Base-by-base conservation (phyloP, 2,888 invertebrate genomes). In the Pomacea canaliculata region DNA sequence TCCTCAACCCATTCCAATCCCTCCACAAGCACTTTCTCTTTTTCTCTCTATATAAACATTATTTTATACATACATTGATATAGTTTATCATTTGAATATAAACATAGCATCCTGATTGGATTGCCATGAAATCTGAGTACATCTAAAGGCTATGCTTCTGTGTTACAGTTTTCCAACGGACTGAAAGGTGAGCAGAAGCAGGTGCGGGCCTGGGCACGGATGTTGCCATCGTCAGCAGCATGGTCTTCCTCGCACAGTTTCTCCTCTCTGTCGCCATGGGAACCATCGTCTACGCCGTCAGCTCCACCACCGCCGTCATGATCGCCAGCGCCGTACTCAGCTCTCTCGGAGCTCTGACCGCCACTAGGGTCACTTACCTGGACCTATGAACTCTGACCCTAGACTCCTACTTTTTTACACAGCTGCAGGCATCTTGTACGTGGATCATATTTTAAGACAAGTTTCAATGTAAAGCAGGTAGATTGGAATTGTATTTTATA, bases 161-260 rank as follows among this genome's bases (percentile, higher is more conserved):
- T 27, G 63, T 56, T 56, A 8, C 51, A 56, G 51, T 56, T 56
- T 56, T 56, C 51, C 51, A 4, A 3, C 51, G 51, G 51, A 10
- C 51, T 13, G 7, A 56, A 63, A 37, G 23, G 37, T 27, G 46
- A 77, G 19, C 23, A 19, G 2, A 63, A 79, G 51, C 87, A 87
- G 76, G 85, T 91, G n/a, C 94, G 98, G 98, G 98, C 9, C 93
- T 98, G 73, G 98, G 98, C 12, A 98, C 98, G 0, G 98, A 98
- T 90, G 94, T 98, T 0, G 98, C 97, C 0, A 94, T 98, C 73
- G 95, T 98, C 62, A 96, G 97, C 88, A 96, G 96, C 88, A 98
- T 98, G 95, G 97, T 97, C 7, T 98, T 98, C 90, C 93, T 98
- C 80, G 98, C 98, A 0, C 98, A 98, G 91, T 96, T 98, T 87